Percentiles rank a stretch among this genome's conserved stretches.
phyloP scores from a whole-genome alignment of 2,888 invertebrate genomes.

The Conops quadrifasciatus region DNA sequence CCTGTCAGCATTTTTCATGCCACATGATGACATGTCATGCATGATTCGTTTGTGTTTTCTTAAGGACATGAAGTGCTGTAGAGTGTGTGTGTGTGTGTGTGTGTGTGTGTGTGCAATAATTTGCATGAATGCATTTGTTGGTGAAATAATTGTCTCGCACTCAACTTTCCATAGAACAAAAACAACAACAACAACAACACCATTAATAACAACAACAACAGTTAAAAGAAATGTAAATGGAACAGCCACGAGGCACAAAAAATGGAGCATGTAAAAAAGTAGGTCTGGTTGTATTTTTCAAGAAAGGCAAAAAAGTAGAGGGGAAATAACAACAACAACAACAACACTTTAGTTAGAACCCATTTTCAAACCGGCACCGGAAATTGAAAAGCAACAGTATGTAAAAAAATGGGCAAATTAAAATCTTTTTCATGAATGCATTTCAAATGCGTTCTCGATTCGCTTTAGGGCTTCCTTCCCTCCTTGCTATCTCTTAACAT shows the following conservation, averaged over 20 bases:
- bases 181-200: background rate
- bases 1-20: too few relatives aligned
- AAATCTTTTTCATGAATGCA: background rate
- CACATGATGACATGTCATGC: background rate
- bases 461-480: too few relatives aligned
- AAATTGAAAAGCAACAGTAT: background rate
- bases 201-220: background rate
- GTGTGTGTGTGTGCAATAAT: background rate
- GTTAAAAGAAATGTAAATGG: background rate
- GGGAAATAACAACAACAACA: too few relatives aligned
- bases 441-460: too few relatives aligned
- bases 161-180: background rate
- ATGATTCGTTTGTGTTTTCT: too few relatives aligned
- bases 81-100: background rate
- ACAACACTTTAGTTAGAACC: too few relatives aligned
- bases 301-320: background rate
- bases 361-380: too few relatives aligned
- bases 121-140: background rate
- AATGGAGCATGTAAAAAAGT: background rate
- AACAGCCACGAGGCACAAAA: background rate
- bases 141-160: conserved; percentile 12
- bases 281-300: background rate
- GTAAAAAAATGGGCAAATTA: background rate
- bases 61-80: background rate
- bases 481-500: too few relatives aligned